Base-by-base conservation (phyloP, 2,888 invertebrate species). In the Standfussiana lucernea region DNA sequence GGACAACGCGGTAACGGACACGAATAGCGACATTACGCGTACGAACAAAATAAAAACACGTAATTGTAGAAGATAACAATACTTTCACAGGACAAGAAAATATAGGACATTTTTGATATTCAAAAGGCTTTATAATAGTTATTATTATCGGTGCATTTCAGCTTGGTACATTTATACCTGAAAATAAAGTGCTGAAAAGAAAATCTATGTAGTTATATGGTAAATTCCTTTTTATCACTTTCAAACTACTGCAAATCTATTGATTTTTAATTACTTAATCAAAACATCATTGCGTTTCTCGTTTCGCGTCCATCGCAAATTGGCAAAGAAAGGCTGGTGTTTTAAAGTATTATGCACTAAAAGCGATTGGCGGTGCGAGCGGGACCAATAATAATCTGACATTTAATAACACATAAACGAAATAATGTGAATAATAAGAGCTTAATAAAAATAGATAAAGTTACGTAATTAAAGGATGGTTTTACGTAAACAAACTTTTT, bases 401-500 rank as follows among this genome's bases (percentile, higher is more conserved):
- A 50, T 50, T 24, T 11, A 24, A 24, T 47, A 50, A 50, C 8
- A 50, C 47, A 47, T 47, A 10, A 47, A 50, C 50, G n/a, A n/a
- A 15, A 13, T 15, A 56, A 6, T 53, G n/a, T n/a, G n/a, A 28
- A 56, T 56, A 56, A 56, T 56, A 28, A 28, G 28, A 28, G 28
- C 56, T 28, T 15, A 56, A 53, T 56, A 28, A 28, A 61, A 74
- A 74, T 35, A 24, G 28, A 35, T 45, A 24, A 70, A 15, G 35
- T 53, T 40, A 42, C 35, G 5, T 45, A 73, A 50, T 40, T 24
- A 28, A 37, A 45, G 32, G 37, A 67, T 42, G 28, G 13, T 47
- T 47, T 47, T 35, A 47, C 35, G 40, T 79, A 61, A 71, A 62
- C 72, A 62, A 15, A 79, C 32, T 45, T 50, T 35, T 62, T 42